Base-by-base conservation (phyloP, 2,888 invertebrate genomes). In the Phyllotreta cruciferae region DNA sequence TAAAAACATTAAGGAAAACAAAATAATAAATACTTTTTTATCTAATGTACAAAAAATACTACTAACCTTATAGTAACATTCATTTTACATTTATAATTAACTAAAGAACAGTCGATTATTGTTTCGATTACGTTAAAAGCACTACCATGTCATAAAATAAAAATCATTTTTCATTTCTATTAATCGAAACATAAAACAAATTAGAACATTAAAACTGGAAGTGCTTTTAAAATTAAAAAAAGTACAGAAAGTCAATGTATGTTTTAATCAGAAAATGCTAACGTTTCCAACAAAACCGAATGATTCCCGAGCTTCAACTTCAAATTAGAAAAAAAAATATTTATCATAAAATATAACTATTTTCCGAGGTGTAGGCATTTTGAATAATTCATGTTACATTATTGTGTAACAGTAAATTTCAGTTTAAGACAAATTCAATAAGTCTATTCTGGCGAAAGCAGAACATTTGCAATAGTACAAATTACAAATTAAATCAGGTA, bases 21-120 rank as follows among this genome's bases (percentile, higher is more conserved):
- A 61, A 67, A 64, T 63, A 70, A 70, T 71, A 70, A 68, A 68
- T 68, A 68, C 66, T 65, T 58, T 68, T 68, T 24, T 24, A 60
- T 61, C 62, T 67, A 67, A 63, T 63, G 62, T 62, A 65, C 54
- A 63, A 60, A 66, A 67, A 66, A 63, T 53, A 57, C 52, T 60
- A 52, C 52, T 37, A 52, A n/a, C 49, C 61, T 64, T 58, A 66
- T 49, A 62, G 52, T 64, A 61, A 68, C 64, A 66, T 62, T 66
- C 58, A 63, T 57, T 53, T 62, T 67, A 65, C 61, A 65, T 62
- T 61, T 61, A 65, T 63, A 63, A 62, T 56, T 54, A 63, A 65
- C 62, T 55, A 54, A 55, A 64, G 60, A 39, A 53, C 45, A 61
- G 37, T 57, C 47, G 34, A 47, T 13, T 44, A 13, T 13, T 44